A percentile compares a stretch with the other conserved stretches of the same genome.
These are phyloP conservation scores for Pterostichus niger DNA, from an alignment of 2,888 invertebrate species.

Conservation along the genomic window DNA sequence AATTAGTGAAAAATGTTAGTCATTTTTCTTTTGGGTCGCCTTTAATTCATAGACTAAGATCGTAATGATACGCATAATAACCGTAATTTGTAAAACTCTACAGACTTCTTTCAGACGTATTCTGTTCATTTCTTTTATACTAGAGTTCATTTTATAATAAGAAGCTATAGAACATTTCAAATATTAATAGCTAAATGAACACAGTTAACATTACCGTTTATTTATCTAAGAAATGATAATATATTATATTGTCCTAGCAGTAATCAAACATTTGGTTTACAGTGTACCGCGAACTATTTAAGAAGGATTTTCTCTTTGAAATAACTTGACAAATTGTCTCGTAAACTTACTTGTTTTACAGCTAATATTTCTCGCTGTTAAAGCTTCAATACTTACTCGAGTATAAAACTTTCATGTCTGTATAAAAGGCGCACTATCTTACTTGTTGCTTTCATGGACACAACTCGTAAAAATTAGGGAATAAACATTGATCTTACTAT, in stretches of 20 bases:
- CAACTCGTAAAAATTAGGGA: constrained; percentile 36
- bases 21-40: too few relatives aligned
- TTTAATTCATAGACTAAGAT: too few relatives aligned
- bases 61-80: too few relatives aligned
- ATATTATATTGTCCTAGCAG: neutral
- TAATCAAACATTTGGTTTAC: constrained; percentile 2
- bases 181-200: constrained; percentile 18
- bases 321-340: constrained; percentile 47
- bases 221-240: neutral
- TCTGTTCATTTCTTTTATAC: too few relatives aligned
- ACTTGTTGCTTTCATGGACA: constrained; percentile 18
- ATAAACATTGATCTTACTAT: neutral
- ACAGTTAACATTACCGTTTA: neutral
- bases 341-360: constrained; percentile 50
- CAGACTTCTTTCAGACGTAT: too few relatives aligned
- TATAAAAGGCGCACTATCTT: constrained; percentile 19
- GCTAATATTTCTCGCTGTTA: constrained; percentile 51
- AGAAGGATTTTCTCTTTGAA: constrained; percentile 10
- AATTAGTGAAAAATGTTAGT: constrained; percentile 18
- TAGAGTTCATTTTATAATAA: too few relatives aligned
- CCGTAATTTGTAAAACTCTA: too few relatives aligned
- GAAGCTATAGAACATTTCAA: constrained; percentile 1
- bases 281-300: constrained; percentile 16
- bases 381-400: constrained; percentile 31
- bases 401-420: constrained; percentile 42